Evolutionary conservation across 1,140 invertebrate species (phyloP).

Genomic region (Pentalonia nigronervosa): DNA sequence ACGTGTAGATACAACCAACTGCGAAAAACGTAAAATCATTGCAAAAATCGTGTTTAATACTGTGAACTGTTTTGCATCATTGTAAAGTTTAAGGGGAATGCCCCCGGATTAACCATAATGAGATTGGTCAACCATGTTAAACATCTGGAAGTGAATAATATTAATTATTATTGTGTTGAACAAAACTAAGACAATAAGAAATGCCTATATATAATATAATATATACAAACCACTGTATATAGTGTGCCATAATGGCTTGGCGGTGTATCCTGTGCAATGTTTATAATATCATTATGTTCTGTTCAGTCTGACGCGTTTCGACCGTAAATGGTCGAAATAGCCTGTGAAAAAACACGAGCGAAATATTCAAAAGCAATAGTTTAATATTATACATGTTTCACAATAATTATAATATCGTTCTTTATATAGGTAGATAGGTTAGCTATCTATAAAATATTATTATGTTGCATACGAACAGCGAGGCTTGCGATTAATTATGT

Average conservation of each 20-base stretch:
- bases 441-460: no score
- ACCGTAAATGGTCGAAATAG: background rate
- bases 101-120: slow-evolving; percentile 14
- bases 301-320: background rate
- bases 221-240: background rate
- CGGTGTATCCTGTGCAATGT: slow-evolving; percentile 2
- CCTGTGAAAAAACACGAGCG: background rate
- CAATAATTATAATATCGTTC: background rate
- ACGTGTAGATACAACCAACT: background rate
- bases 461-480: background rate
- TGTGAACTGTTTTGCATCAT: background rate
- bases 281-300: background rate
- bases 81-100: slow-evolving; percentile 30
- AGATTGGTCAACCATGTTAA: slow-evolving; percentile 33
- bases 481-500: background rate
- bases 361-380: background rate
- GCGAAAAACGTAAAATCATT: slow-evolving; percentile 13
- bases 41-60: slow-evolving; percentile 21
- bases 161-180: background rate
- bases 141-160: slow-evolving; percentile 6
- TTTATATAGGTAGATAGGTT: no score
- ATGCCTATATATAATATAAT: background rate
- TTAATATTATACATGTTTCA: background rate
- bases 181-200: slow-evolving; percentile 17
- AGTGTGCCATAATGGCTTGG: background rate